Base-by-base conservation (phyloP, 2,797 vertebrate species). In the Argya squamiceps region DNA sequence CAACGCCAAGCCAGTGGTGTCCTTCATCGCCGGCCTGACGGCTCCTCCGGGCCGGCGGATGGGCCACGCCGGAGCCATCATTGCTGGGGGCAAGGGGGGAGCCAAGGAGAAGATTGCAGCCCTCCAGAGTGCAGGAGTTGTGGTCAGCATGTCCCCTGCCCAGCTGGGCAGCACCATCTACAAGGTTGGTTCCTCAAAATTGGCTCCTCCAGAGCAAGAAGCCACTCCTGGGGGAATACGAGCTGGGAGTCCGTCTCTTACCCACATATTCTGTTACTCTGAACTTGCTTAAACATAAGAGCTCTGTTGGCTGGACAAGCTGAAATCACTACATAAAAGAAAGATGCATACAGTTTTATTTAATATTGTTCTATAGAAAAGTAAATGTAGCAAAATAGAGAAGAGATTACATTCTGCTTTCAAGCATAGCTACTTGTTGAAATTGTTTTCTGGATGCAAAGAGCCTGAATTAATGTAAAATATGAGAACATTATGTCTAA, bases 51-150 rank as follows among this genome's bases (percentile, higher is more conserved):
- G 99, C 80, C 98, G 99, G 67, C 98, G 99, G 90, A 99, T 99
- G 99, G 99, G 99, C 71, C 99, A 99, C 0, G 99, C 99, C 0
- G 99, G 99, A 19, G 99, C 99, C 55, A 99, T 99, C 97, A 99
- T 99, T 22, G 99, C 99, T 27, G 99, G 99, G 20, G 99, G 99
- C 13, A 99, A 99, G 94, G 99, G 99, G 24, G 99, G 99, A 34
- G 99, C 99, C 78, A 99, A 99, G 97, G 99, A 99, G 98, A 99
- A 99, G 98, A 99, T 99, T 21, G 93, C 99, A 4, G 99, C 99
- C 76, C 99, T 99, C n/a, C 99, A 99, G 98, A 98, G 97, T 0
- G 99, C 99, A 3, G 99, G 99, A 7, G 99, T 99, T 14, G 98
- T 99, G 9, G 98, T 99, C 97, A 99, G 99, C 97, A 99, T 99